Base-by-base conservation (phyloP, 2,888 invertebrate genomes). In the Dolomedes plantarius region DNA sequence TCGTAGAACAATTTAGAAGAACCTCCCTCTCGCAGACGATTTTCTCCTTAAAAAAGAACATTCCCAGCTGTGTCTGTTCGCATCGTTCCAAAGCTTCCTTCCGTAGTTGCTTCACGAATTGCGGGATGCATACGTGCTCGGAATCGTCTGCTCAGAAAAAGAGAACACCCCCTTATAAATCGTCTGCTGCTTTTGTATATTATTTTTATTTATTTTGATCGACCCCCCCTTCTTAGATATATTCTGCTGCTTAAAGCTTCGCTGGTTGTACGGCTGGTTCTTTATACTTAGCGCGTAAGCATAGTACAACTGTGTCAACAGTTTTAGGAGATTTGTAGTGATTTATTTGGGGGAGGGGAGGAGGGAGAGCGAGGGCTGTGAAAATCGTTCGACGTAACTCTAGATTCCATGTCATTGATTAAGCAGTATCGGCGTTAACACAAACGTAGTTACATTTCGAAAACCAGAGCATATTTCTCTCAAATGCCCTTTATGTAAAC, bases 41-140 rank as follows among this genome's bases (percentile, higher is more conserved):
- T 77, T 83, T 83, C 77, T 77, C 76, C 50, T 31, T 68, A 81
- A 81, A 81, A n/a, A 83, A 77, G 83, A 83, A 83, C 83, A 83
- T 83, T 77, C 56, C 83, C 83, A 83, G 83, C 83, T 83, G 83
- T 83, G 83, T 77, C 83, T 83, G 68, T 83, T 83, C 83, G 83
- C 83, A 83, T 50, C 39, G 46, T 62, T 74, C 81, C 73, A 64
- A 29, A 67, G 62, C 50, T 73, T 83, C 83, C 67, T 83, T 83
- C 72, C 36, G 83, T 56, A 83, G 83, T 83, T 77, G 67, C 77
- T 62, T 65, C 83, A 83, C 83, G 83, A 73, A 56, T 77, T 23
- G 68, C 77, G 73, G 72, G 77, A 72, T 46, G 39, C 13, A 32
- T 77, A 83, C 83, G 83, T 83, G 83, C 83, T 32, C 41, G 46